Base-by-base conservation (phyloP, 1,140 invertebrate genomes). In the Dolichoris vasculosae region DNA sequence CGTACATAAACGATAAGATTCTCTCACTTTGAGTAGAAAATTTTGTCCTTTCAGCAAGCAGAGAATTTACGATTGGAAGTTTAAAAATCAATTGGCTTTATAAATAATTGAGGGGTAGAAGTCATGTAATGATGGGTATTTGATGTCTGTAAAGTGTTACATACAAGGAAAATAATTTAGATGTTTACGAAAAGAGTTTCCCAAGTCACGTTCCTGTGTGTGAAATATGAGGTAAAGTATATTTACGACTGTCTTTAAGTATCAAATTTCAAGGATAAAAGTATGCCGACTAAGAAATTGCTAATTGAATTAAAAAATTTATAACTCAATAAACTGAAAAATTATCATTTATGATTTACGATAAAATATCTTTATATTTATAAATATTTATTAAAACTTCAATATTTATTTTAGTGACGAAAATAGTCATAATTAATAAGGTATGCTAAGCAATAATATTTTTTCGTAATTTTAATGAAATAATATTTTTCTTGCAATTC, bases 151-250 rank as follows among this genome's bases (percentile, higher is more conserved):
- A 71, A 71, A 35, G 51, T 32, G 38, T 77, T 67, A 75, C 32
- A 63, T 48, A 67, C 55, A n/a, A 69, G 30, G 43, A 77, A 77
- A 84, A 83, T 38, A 51, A 43, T 83, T 59, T 75, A 59, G 26
- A 77, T 84, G 40, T 78, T 78, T 77, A 84, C 40, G 82, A 76
- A 59, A 46, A 77, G 63, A 38, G 30, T 84, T 84, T 51, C 82
- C 38, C n/a, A 76, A 83, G 71, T 63, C 26, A 32, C n/a, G 71
- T 83, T 83, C 26, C 26, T 46, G 2, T 63, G 46, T 30, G 69
- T 75, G 51, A 83, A 83, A 82, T 73, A 71, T 51, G 64, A 40
- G 67, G 48, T 55, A 38, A 38, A 78, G 17, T 55, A 59, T 59
- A 59, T 59, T 78, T 78, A 78, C 51, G 76, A 63, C 76, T 43